Base-by-base conservation (phyloP, 2,113 vertebrate species). In the Lanius ludovicianus region DNA sequence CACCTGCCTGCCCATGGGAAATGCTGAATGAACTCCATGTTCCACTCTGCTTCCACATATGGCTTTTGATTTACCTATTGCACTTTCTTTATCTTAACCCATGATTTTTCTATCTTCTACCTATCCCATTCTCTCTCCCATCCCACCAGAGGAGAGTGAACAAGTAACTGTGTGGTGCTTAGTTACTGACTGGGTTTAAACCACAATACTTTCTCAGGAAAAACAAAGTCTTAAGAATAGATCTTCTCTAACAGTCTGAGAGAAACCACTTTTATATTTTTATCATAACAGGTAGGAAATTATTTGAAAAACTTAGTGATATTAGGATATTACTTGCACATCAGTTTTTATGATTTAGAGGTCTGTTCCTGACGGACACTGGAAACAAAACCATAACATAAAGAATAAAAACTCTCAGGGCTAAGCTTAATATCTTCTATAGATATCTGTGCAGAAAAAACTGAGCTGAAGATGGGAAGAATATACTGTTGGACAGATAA, bases 191-290 rank as follows among this genome's bases (percentile, higher is more conserved):
- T 41, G 24, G 9, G 11, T 13, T 62, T 46, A 53, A 53, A 41
- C 4, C 12, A 46, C 15, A 39, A 9, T 10, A 13, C 1, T n/a
- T 68, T n/a, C 6, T 53, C 10, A 7, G 12, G 11, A 15, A 2
- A n/a, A 30, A 47, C 12, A 24, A 14, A 41, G 7, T 7, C 15
- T 63, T 68, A n/a, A 12, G n/a, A 46, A 23, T 13, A 69, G 7
- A 23, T 42, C 4, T 46, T 52, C 24, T 50, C 15, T 57, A 75
- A 59, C 2, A 35, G 59, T 12, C 14, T 65, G 41, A 57, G 7
- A 55, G 3, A 64, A 56, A 4, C 3, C 27, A 3, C 21, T 35
- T 69, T 35, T 31, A 22, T 47, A 8, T 68, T 84, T 93, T 84
- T 69, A 53, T 4, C 3, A 14, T 21, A 44, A 13, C 3, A 74